Base-by-base conservation (phyloP, 1,140 invertebrate genomes). In the Brachionus rubens region DNA sequence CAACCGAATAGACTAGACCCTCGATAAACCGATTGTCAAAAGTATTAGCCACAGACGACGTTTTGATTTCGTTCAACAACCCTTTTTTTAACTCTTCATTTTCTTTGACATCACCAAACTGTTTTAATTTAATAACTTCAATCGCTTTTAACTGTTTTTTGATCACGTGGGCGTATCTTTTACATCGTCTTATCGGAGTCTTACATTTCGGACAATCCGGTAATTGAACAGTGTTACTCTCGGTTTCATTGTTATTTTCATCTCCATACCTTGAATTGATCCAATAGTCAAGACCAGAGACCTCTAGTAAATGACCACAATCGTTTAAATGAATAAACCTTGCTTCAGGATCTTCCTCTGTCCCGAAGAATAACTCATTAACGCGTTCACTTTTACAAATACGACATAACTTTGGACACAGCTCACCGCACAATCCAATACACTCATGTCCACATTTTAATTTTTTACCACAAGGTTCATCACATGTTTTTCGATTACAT, bases 171-270 rank as follows among this genome's bases (percentile, higher is more conserved):
- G 26, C 6, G 40, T 62, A 65, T 65, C 56, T 81, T 10, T 85
- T 79, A 77, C 87, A 89, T 77, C 86, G 86, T 26, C 86, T 83
- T n/a, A 91, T 89, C 0, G 86, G 82, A 14, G 86, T 87, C 75
- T 87, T 88, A 79, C 90, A 91, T 77, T 81, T 82, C 5, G 90
- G 89, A 81, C 90, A 91, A 0, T 78, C 67, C 77, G 88, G 88
- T 75, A 88, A 82, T n/a, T 83, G 77, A 52, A 90, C 19, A 21
- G 41, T 21, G 7, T 65, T 86, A 50, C 5, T 36, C 9, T 67
- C 52, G 1, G 47, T 78, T 19, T 65, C 16, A 72, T 0, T n/a
- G 10, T 9, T 26, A 10, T 50, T 46, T n/a, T 33, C 7, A 36
- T 30, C n/a, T 6, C 84, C 80, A 1, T 81, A 33, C 14, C 30